A percentile compares a stretch with the other conserved stretches of the same genome.
These are phyloP conservation scores for Andrena fulva DNA, from an alignment of 2,888 invertebrate genomes.

Conservation along the genomic window DNA sequence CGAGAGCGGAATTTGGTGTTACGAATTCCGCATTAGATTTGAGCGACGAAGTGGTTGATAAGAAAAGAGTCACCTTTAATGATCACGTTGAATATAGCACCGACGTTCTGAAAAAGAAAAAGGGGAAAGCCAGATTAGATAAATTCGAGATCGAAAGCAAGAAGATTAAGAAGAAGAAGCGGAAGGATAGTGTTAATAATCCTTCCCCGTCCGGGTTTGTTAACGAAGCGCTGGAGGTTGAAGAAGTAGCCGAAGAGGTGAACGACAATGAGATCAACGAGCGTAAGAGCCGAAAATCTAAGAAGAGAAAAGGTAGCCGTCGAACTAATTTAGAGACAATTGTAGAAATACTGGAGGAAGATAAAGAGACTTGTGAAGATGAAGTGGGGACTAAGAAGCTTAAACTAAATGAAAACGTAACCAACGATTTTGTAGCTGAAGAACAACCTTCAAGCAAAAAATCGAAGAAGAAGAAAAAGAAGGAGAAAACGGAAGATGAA, in stretches of 20 bases:
- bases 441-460: slow-evolving; percentile 31
- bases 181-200: slow-evolving; percentile 24
- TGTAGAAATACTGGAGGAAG: slow-evolving; percentile 72
- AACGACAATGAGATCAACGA: slow-evolving; percentile 79
- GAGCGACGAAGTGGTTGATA: slow-evolving; percentile 76
- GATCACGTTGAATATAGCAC: slow-evolving; percentile 80
- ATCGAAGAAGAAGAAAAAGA: slow-evolving; percentile 52
- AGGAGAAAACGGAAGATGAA: slow-evolving; percentile 54
- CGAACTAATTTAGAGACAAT: slow-evolving; percentile 78
- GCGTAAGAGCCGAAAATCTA: slow-evolving; percentile 71
- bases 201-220: slow-evolving; percentile 68
- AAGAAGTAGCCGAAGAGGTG: slow-evolving; percentile 70
- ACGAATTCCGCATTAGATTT: slow-evolving; percentile 80
- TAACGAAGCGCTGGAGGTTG: slow-evolving; percentile 78
- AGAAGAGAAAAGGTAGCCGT: slow-evolving; percentile 69
- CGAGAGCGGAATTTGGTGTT: slow-evolving; percentile 74
- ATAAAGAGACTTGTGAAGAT: slow-evolving; percentile 29
- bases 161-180: slow-evolving; percentile 71
- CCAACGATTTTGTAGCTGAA: slow-evolving; percentile 13
- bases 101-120: slow-evolving; percentile 74
- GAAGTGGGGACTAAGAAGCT: not conserved
- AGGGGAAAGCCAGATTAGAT: slow-evolving; percentile 75
- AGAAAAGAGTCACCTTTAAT: slow-evolving; percentile 82
- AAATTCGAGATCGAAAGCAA: slow-evolving; percentile 80
- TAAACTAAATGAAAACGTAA: slow-evolving; percentile 2